phyloP scores from a whole-genome alignment of 1,140 invertebrate species.

The Druon quercuslanigerum region DNA sequence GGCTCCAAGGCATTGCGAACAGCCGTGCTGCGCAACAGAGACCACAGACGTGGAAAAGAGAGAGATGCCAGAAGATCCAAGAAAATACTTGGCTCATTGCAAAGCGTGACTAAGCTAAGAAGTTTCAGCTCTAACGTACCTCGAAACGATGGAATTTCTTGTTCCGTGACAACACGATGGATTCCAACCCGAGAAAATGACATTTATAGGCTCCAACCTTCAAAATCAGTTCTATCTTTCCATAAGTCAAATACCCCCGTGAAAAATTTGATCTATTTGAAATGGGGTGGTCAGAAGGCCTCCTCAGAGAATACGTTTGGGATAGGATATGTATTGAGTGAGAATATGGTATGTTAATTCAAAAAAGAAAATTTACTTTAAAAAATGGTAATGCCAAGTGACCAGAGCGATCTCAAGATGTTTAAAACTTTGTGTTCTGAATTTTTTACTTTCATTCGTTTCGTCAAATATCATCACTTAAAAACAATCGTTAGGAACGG shows the following conservation, averaged over 20 bases:
- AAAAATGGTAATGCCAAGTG: too few relatives aligned
- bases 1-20: conserved; percentile 5
- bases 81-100: conserved; percentile 62
- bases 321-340: too few relatives aligned
- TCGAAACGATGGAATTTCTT: conserved; percentile 56
- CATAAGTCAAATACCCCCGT: conserved; percentile 44
- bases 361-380: too few relatives aligned
- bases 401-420: too few relatives aligned
- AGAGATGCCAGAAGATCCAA: conserved; percentile 32
- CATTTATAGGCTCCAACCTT: not conserved
- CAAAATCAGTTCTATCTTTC: not conserved
- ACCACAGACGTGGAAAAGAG: conserved; percentile 37
- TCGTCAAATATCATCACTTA: too few relatives aligned
- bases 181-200: conserved; percentile 24
- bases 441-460: too few relatives aligned
- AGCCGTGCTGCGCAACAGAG: conserved; percentile 32
- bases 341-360: too few relatives aligned
- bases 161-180: conserved; percentile 49
- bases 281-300: too few relatives aligned
- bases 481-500: too few relatives aligned
- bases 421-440: too few relatives aligned
- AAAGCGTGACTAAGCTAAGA: conserved; percentile 69
- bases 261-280: not conserved
- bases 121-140: conserved; percentile 44
- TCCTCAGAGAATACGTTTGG: too few relatives aligned